A percentile compares a stretch with the other conserved stretches of the same genome.
Conservation (phyloP, 2,797 vertebrate species). For the Etheostoma nigrum region DNA sequence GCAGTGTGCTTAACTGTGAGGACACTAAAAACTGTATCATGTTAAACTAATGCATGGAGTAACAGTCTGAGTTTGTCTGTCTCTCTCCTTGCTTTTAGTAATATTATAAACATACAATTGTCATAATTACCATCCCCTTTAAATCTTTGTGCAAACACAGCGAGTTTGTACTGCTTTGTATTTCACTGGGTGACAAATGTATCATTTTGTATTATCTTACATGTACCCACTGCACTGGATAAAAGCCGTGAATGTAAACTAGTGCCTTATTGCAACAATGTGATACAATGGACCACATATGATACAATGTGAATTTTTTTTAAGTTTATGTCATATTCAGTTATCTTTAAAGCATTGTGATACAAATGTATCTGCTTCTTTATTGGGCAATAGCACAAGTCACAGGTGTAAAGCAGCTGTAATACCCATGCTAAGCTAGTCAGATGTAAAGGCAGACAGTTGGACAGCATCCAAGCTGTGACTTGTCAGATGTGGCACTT, state of each 20-base stretch:
- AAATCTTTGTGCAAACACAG: not conserved
- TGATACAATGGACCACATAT: not conserved
- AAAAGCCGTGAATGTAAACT: not conserved
- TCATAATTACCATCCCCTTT: not conserved
- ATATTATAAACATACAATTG: not conserved
- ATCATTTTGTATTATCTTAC: not conserved
- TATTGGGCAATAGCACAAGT: not conserved
- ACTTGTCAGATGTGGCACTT: constrained; percentile 19
- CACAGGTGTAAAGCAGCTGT: not conserved
- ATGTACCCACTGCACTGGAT: not conserved
- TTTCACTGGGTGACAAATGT: not conserved
- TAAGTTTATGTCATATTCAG: not conserved
- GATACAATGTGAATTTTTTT: not conserved
- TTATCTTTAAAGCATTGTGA: constrained; percentile 9
- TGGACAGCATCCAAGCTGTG: constrained; percentile 20
- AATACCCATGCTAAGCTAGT: not conserved
- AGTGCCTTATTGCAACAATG: not conserved
- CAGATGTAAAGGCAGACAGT: not conserved
- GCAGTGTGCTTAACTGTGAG: constrained; percentile 2
- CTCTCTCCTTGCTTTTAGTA: not conserved
- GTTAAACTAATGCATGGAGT: not conserved
- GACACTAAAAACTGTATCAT: not conserved
- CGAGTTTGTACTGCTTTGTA: not conserved
- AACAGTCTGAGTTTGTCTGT: not conserved
- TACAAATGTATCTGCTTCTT: not conserved